Evolutionary conservation across 23 tunicate species (phyloP), one percentile per base, ranked within the genome.

Genomic region (Trididemnum nubilum): DNA sequence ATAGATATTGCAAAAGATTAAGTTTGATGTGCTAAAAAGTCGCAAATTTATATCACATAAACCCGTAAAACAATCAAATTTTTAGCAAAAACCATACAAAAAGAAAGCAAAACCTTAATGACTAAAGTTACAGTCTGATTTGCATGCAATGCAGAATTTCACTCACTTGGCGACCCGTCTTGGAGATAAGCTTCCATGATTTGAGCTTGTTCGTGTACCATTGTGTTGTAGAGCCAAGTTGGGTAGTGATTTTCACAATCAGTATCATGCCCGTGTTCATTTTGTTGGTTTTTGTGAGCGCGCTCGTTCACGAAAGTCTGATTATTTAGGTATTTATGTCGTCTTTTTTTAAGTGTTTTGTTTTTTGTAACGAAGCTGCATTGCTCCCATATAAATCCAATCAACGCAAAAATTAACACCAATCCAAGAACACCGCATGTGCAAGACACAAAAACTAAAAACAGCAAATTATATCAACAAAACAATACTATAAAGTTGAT

Each of bases 361-460:
- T 21, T 18, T 2, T 32, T 31, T 50, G 35, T 78, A 24, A 28
- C 1, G 50, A 24, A 44, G 33, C 64, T 32, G 71, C 82, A 78
- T 31, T 78, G 82, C 32, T 78, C 82, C 38, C 65, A 34, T 33
- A 59, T 22, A 78, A 78, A 78, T n/a, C 65, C 65, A 34, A 57
- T 2, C 1, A 78, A 24, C 21, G 82, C 84, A 30, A 36, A 36
- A 36, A 80, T 0, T 15, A 82, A 1, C 22, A 69, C 66, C 0
- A 33, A 31, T 39, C 86, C 86, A 21, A 71, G 50, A 33, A 82
- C 35, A 19, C 86, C 86, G 33, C 75, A 25, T 19, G 71, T 32
- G 32, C 86, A 82, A 26, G 86, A 71, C 1, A 71, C 64, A 50
- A 60, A 82, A 51, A 71, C 86, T 82, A 49, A 2, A 36, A 36